Percentiles rank a stretch among this genome's conserved stretches.
phyloP scores from a whole-genome alignment of 1,140 invertebrate genomes.

The Thaumetopoea pityocampa region DNA sequence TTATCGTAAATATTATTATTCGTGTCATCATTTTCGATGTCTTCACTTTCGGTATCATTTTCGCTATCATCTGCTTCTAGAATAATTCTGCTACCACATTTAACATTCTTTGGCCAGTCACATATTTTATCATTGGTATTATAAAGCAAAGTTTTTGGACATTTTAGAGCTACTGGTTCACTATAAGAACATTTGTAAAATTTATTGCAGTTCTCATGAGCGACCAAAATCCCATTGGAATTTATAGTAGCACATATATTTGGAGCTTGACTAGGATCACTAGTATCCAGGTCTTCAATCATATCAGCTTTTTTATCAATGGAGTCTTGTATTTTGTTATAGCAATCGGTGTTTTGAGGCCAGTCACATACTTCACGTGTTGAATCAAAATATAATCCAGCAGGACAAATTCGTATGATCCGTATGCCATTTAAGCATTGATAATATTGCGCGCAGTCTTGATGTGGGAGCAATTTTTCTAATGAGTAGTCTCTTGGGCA shows the following conservation, averaged over 20 bases:
- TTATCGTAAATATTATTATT: too few species aligned
- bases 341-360: too few species aligned
- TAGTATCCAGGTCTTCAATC: too few species aligned
- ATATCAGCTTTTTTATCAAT: too few species aligned
- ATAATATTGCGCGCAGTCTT: conserved; percentile 3
- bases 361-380: conserved; percentile 1
- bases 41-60: neutral
- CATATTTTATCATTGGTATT: neutral
- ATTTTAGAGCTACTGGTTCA: neutral
- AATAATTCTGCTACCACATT: neutral
- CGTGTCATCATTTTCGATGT: too few species aligned
- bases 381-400: neutral
- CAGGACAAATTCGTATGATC: neutral
- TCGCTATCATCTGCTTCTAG: neutral
- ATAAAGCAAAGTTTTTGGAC: neutral
- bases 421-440: neutral
- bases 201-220: too few species aligned
- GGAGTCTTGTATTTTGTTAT: too few species aligned
- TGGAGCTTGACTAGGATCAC: conserved; percentile 12
- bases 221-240: conserved; percentile 28
- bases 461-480: too few species aligned
- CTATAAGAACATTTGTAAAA: conserved; percentile 18
- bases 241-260: conserved; percentile 23
- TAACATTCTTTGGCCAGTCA: neutral
- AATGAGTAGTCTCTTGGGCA: conserved; percentile 1